Evolutionary conservation across 2,113 vertebrate species (phyloP), one percentile per base, ranked within the genome.

Genomic region (Archilochus colubris): DNA sequence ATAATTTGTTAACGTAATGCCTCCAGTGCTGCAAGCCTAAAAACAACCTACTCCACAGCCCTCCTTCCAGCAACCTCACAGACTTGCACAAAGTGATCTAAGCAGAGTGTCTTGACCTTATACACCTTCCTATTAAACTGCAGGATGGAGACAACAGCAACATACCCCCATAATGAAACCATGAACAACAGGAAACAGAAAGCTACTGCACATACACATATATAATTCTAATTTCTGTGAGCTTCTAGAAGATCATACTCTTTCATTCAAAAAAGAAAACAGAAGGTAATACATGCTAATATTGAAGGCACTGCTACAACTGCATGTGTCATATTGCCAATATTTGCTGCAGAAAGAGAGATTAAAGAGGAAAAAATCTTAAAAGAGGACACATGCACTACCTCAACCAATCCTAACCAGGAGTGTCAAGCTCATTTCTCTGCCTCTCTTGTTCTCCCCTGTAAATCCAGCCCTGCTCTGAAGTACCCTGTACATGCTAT

Each of bases 351-450:
- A 86, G 46, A 78, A 77, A 70, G 22, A 40, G 27, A 40, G 69
- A 59, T 40, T 43, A 18, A 77, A 48, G 55, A 76, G 19, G 30
- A 38, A 86, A 88, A 93, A 75, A 19, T 4, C 16, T 88, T 61
- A 58, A 53, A 79, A 28, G 0, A 54, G 43, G 44, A 59, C 77
- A 76, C 12, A 3, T 0, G 14, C 10, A 2, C 48, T 17, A 18
- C 58, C 27, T 3, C 2, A 4, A 31, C 14, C 63, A 83, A 68
- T 8, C 59, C 63, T 20, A 36, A 8, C 0, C 0, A 69, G 38
- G 46, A 12, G 2, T 28, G 28, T 6, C 5, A 2, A 82, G 61
- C 22, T 51, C 13, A 0, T 67, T 84, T 22, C 43, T 27, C n/a
- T 75, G 73, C 64, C 66, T 72, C 61, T 67, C 44, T 64, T 61